These are phyloP conservation scores for Tenthredo mesomela DNA, from an alignment of 2,888 invertebrate genomes.

Conservation along the genomic window DNA sequence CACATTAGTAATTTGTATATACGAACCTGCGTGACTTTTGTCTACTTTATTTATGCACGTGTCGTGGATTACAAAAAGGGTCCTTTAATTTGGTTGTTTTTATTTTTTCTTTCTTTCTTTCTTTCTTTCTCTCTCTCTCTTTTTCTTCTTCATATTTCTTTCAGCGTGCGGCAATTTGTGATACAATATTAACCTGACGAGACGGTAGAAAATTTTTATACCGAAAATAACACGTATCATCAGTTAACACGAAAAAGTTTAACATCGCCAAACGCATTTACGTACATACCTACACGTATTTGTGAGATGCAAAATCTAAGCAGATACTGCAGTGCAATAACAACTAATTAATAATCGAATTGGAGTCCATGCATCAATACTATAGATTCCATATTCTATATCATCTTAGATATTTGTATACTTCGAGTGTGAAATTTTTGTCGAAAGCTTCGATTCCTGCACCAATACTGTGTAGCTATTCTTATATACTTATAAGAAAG, in stretches of 20 bases:
- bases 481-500: no score
- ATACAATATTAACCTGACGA: slow-evolving; percentile 11
- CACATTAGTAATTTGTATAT: neutral
- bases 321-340: neutral
- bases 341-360: no score
- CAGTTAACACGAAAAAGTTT: neutral
- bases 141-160: neutral
- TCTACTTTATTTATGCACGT: slow-evolving; percentile 16
- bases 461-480: no score
- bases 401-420: no score
- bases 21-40: slow-evolving; percentile 8
- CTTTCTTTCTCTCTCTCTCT: neutral
- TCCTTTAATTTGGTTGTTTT: neutral
- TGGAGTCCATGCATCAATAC: no score
- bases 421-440: no score
- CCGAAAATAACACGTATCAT: neutral
- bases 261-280: neutral
- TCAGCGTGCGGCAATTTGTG: neutral
- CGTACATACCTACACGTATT: neutral
- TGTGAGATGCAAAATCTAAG: neutral
- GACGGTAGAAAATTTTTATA: neutral
- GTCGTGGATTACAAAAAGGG: slow-evolving; percentile 26
- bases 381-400: no score
- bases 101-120: neutral
- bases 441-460: no score